Evolutionary conservation across 1,140 invertebrate genomes (phyloP).

Genomic region (Pseudomyrmex gracilis): DNA sequence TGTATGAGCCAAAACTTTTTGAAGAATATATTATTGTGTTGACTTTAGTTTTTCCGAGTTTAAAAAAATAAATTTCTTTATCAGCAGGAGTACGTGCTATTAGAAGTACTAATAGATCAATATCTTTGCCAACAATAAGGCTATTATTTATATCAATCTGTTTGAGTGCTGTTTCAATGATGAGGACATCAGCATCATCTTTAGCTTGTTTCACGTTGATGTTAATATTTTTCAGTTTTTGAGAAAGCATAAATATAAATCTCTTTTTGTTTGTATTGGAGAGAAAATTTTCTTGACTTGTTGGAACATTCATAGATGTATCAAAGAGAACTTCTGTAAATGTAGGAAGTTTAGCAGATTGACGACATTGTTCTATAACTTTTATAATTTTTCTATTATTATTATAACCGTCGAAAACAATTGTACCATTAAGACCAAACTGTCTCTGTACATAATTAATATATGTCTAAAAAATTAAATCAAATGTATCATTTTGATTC

Average conservation of each 20-base stretch:
- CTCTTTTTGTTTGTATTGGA: neutral
- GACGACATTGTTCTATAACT: constrained; percentile 4
- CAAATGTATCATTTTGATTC: neutral
- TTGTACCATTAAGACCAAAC: neutral
- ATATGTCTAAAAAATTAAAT: neutral
- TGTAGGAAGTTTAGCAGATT: neutral
- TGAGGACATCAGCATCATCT: neutral
- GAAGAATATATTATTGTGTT: constrained; percentile 3
- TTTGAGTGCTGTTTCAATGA: neutral
- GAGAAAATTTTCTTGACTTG: neutral
- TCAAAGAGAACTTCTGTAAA: neutral
- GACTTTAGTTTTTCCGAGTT: neutral
- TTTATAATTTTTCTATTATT: neutral
- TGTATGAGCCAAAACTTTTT: neutral
- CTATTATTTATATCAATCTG: neutral
- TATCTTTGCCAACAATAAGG: neutral
- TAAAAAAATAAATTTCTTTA: constrained; percentile 14
- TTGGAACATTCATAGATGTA: neutral
- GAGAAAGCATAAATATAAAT: neutral
- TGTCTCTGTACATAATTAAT: neutral
- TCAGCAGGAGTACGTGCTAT: neutral
- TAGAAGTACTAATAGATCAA: neutral
- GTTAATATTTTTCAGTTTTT: neutral
- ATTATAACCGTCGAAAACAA: constrained; percentile 1
- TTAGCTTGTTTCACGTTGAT: neutral